phyloP scores from a whole-genome alignment of 1,140 invertebrate genomes.

The Matsumurasca onukii region DNA sequence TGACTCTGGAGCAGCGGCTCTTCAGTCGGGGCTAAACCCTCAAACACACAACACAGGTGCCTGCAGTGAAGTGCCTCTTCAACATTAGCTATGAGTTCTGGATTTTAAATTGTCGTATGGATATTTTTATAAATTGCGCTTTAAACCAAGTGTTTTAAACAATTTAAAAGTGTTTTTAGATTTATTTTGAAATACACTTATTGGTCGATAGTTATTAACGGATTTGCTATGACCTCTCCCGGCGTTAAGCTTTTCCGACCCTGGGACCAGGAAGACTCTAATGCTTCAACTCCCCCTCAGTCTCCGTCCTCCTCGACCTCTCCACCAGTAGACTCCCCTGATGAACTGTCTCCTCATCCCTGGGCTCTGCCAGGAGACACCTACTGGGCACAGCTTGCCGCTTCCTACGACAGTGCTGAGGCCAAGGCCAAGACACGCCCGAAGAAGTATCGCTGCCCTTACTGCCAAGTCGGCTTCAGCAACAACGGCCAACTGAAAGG shows the following conservation, averaged over 20 bases:
- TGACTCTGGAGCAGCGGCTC: not conserved
- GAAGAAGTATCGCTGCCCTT: slow-evolving; percentile 85
- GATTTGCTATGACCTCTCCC: slow-evolving; percentile 8
- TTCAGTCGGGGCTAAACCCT: slow-evolving; percentile 17
- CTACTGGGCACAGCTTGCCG: slow-evolving; percentile 32
- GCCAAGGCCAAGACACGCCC: slow-evolving; percentile 74
- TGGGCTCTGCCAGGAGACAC: not conserved
- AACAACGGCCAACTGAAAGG: slow-evolving; percentile 92
- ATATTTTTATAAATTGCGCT: not conserved
- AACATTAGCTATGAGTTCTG: not conserved
- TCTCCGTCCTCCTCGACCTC: not conserved
- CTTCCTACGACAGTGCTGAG: slow-evolving; percentile 16
- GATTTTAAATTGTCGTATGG: not conserved
- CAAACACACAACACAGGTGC: slow-evolving; percentile 23
- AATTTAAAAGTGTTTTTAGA: not conserved
- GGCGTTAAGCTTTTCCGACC: not conserved
- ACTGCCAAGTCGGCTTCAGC: slow-evolving; percentile 86
- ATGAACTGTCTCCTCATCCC: not conserved
- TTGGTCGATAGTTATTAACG: not conserved
- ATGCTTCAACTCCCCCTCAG: not conserved
- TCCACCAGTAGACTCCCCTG: not conserved
- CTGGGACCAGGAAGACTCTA: slow-evolving; percentile 20
- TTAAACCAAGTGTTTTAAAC: not conserved
- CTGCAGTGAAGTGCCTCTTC: slow-evolving; percentile 18
- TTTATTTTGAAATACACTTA: too few species aligned